Percentiles rank a stretch among this genome's conserved stretches.
Conservation (phyloP, 2,888 invertebrate species). For the Bhutanitis thaidina region DNA sequence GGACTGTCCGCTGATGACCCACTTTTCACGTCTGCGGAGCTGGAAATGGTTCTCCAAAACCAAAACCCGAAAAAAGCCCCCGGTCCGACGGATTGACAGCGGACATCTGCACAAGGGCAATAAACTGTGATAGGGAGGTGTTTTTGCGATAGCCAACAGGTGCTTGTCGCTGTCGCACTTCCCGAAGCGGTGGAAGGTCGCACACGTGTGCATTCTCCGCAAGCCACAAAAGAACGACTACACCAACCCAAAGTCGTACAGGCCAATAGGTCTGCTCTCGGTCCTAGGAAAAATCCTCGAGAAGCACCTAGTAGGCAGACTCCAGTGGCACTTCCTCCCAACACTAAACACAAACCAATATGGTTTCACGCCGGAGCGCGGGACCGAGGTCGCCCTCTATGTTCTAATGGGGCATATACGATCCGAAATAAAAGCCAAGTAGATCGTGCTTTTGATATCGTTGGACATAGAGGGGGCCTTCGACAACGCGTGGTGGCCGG, state of each 20-base stretch:
- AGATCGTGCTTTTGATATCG: not conserved
- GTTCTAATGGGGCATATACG: not conserved
- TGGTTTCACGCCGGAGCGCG: not conserved
- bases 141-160: not conserved
- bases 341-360: not conserved
- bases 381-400: not conserved
- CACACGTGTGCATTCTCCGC: not conserved
- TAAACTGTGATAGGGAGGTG: not conserved
- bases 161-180: not conserved
- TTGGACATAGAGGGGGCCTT: not conserved
- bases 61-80: not conserved
- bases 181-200: not conserved
- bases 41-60: not conserved
- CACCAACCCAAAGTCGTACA: not conserved
- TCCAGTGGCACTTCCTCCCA: not conserved
- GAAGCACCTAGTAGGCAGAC: not conserved
- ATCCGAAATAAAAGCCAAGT: not conserved
- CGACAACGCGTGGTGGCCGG: not conserved
- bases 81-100: not conserved
- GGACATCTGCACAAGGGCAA: not conserved
- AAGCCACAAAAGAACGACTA: not conserved
- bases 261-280: not conserved
- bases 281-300: not conserved
- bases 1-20: not conserved
- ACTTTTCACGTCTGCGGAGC: not conserved